Evolutionary conservation across 2,888 invertebrate genomes (phyloP).

Genomic region (Trisateles emortualis): DNA sequence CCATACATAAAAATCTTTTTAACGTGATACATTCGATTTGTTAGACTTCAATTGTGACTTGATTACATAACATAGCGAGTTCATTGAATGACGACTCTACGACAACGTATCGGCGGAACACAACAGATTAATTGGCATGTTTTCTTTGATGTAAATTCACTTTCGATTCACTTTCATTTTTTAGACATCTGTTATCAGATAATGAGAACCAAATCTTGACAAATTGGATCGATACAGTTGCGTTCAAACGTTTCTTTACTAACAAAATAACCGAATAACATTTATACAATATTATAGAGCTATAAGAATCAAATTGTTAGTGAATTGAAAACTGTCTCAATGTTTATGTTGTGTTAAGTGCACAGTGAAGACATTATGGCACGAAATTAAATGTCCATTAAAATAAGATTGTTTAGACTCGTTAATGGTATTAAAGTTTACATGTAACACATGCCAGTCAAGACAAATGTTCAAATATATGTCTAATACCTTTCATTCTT

Average conservation of each 20-base stretch:
- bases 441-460: conserved; percentile 40
- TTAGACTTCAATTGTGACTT: conserved; percentile 29
- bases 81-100: conserved; percentile 26
- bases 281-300: too few species aligned
- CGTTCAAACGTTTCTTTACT: neutral
- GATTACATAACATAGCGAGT: conserved; percentile 47
- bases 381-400: neutral
- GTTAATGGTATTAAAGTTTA: conserved; percentile 23
- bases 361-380: conserved; percentile 2
- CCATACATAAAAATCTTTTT: conserved; percentile 3
- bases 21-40: conserved; percentile 11
- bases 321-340: neutral
- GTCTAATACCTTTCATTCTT: conserved; percentile 77
- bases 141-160: conserved; percentile 58
- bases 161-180: conserved; percentile 58
- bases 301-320: conserved; percentile 7
- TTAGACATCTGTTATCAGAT: conserved; percentile 48
- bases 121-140: conserved; percentile 54
- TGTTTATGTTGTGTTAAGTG: conserved; percentile 9
- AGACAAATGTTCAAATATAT: conserved; percentile 31
- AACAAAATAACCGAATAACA: too few species aligned
- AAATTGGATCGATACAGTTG: conserved; percentile 46
- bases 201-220: conserved; percentile 47
- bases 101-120: conserved; percentile 35
- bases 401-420: conserved; percentile 1